phyloP scores from a whole-genome alignment of 2,113 vertebrate genomes.

The Paradoxurus hermaphroditus region DNA sequence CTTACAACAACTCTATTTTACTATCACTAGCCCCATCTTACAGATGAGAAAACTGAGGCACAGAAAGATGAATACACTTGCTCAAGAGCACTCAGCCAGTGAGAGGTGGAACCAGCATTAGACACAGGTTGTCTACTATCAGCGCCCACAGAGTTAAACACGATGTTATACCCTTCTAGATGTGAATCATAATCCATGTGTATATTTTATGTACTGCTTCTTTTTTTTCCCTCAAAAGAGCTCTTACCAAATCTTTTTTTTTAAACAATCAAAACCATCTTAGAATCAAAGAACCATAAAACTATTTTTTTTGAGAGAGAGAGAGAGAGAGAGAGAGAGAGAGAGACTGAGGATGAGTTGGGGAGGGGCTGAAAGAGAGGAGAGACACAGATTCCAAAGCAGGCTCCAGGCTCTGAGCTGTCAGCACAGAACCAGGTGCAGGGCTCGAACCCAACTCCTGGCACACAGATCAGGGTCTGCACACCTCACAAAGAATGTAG shows the following conservation, averaged over 20 bases:
- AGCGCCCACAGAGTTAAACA: neutral
- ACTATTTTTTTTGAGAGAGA: neutral
- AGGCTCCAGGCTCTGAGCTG: too few species aligned
- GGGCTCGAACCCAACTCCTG: too few species aligned
- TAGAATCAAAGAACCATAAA: neutral
- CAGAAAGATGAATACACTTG: neutral
- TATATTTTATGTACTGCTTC: neutral
- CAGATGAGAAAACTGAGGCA: neutral
- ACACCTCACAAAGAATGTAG: neutral
- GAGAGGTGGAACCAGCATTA: neutral
- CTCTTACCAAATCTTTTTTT: neutral
- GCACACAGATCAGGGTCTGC: neutral
- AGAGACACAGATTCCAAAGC: too few species aligned
- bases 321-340: too few species aligned
- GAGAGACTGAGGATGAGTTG: too few species aligned
- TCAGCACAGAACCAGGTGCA: too few species aligned
- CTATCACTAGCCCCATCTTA: neutral
- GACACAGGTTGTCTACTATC: neutral
- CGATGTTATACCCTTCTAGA: neutral
- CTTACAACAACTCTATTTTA: neutral
- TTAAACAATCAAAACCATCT: neutral
- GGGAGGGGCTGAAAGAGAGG: too few species aligned
- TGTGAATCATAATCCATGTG: neutral
- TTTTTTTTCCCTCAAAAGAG: neutral
- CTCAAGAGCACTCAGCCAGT: neutral